Base-by-base conservation (phyloP, 2,113 vertebrate genomes). In the Hyaena hyaena region DNA sequence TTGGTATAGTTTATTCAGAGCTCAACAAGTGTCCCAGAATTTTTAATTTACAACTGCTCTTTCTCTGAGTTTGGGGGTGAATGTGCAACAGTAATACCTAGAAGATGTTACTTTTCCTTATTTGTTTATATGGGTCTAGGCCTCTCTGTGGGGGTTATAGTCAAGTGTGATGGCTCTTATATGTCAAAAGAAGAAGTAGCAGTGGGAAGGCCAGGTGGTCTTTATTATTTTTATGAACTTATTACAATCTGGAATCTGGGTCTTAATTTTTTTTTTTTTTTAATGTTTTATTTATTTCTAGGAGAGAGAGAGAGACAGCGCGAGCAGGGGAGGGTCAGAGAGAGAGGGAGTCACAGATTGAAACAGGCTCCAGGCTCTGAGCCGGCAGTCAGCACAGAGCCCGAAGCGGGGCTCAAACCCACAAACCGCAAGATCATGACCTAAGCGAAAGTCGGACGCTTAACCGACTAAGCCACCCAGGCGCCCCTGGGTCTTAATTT, bases 71-170 rank as follows among this genome's bases (percentile, higher is more conserved):
- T 31, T 0, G 4, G 35, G 26, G 39, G 5, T 15, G 10, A 7
- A 33, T 24, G 0, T 28, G n/a, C 11, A 53, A 88, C 80, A 43
- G 9, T 26, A 21, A 39, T 48, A 8, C 4, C 23, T 80, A 7
- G 0, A 10, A 10, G 2, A 65, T 58, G 19, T 43, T 23, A n/a
- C 19, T 31, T 88, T 82, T 93, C 68, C 53, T 28, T n/a, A 19
- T 26, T 58, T 35, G 14, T 95, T 35, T 76, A 19, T 16, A 9
- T 65, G 69, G 23, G 7, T 31, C 14, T 4, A 4, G 21, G 63
- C 23, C 21, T 77, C 7, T 2, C 3, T 0, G 3, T 14, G 5
- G 14, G 12, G 73, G 8, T 43, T 68, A 12, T 23, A 68, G 35
- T 24, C 74, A 88, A 53, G 84, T 81, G 9, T 28, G 11, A 81